phyloP scores from a whole-genome alignment of 2,113 vertebrate species.

The Caracal caracal region DNA sequence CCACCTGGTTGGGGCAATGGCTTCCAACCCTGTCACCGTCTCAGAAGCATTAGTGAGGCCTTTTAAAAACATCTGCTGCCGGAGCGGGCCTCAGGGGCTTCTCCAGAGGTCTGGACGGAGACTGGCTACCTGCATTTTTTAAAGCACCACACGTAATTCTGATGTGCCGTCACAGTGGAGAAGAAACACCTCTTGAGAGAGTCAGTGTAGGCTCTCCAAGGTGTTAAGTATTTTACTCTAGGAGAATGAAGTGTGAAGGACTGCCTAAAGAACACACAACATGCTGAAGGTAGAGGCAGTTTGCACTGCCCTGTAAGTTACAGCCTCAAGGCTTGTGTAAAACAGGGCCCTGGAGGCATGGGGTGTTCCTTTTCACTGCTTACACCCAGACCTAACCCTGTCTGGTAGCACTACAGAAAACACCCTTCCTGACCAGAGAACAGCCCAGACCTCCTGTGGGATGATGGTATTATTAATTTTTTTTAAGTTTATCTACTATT shows the following conservation, averaged over 20 bases:
- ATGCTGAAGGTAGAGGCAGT: neutral
- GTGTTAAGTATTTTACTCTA: neutral
- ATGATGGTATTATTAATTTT: neutral
- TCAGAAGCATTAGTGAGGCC: accelerated
- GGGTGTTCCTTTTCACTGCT: neutral
- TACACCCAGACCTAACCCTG: neutral
- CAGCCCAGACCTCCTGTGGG: neutral
- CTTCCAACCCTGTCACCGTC: neutral
- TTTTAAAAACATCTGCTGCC: neutral
- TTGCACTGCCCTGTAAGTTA: neutral
- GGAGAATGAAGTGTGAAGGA: neutral
- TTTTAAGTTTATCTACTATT: too few species aligned
- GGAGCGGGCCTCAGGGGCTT: neutral
- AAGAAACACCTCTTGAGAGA: neutral
- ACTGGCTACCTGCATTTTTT: neutral
- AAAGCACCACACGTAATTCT: neutral
- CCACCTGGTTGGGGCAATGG: neutral
- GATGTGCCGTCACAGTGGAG: neutral
- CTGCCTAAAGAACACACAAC: neutral
- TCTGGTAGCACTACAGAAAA: neutral
- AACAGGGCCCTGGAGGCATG: neutral
- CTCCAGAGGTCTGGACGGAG: neutral
- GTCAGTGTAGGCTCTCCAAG: neutral
- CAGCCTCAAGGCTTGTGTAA: neutral
- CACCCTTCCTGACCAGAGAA: neutral